phyloP scores from a whole-genome alignment of 2,797 vertebrate species.

The Lutjanus argentimaculatus region DNA sequence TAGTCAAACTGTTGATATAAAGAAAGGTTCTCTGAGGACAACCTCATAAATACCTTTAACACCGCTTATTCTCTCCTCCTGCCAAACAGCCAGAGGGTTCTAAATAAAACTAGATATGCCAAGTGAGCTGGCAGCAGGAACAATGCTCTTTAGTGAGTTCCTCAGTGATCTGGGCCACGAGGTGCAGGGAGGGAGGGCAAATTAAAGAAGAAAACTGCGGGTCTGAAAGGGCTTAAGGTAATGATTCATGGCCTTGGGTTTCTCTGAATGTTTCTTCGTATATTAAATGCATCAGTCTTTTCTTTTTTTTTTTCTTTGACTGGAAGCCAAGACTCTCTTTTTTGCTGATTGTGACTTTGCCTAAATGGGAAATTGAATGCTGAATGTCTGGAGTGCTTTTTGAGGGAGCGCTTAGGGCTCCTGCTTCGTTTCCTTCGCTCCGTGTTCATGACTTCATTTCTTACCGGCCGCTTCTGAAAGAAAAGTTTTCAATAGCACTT shows the following conservation, averaged over 20 bases:
- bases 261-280: constrained; percentile 66
- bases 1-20: constrained; percentile 78
- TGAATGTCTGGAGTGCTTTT: constrained; percentile 42
- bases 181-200: constrained; percentile 49
- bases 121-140: constrained; percentile 81
- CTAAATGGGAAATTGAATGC: constrained; percentile 52
- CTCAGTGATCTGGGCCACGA: constrained; percentile 70
- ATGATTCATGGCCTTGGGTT: constrained; percentile 71
- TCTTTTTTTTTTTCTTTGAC: constrained; percentile 32
- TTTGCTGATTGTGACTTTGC: constrained; percentile 66
- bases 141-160: constrained; percentile 80
- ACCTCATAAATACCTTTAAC: constrained; percentile 83
- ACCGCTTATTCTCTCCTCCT: constrained; percentile 73
- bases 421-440: constrained; percentile 37
- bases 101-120: constrained; percentile 78
- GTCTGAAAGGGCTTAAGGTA: constrained; percentile 61
- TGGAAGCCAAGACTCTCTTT: constrained; percentile 45
- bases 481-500: constrained; percentile 41
- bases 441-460: constrained; percentile 42
- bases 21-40: constrained; percentile 84
- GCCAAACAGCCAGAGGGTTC: constrained; percentile 79
- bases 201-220: constrained; percentile 63
- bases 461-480: constrained; percentile 47
- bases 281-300: constrained; percentile 61
- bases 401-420: constrained; percentile 1